Evolutionary conservation across 1,140 invertebrate species (phyloP).

Genomic region (Pseudomyrmex cubaensis): DNA sequence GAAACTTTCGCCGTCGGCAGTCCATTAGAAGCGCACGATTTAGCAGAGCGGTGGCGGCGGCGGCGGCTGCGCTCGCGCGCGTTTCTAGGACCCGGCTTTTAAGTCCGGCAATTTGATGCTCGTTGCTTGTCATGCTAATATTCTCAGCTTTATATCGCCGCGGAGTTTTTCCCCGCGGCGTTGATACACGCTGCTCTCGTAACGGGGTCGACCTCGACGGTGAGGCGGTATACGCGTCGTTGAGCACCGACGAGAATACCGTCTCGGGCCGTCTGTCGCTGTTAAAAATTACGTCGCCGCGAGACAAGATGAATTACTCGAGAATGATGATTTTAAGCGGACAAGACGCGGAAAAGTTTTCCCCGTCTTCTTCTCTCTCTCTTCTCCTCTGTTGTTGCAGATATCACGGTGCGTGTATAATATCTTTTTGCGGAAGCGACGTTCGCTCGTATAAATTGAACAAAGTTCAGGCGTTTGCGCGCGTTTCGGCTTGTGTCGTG

Average conservation of each 20-base stretch:
- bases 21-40: constrained; percentile 84
- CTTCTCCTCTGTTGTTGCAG: neutral
- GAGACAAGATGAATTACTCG: constrained; percentile 32
- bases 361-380: too few species aligned
- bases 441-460: neutral
- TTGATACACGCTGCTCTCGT: constrained; percentile 60
- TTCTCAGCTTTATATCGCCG: constrained; percentile 77
- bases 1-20: constrained; percentile 78
- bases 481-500: too few species aligned
- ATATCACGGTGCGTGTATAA: neutral
- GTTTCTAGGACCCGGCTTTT: constrained; percentile 78
- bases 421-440: neutral
- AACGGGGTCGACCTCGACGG: constrained; percentile 4
- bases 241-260: constrained; percentile 55
- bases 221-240: constrained; percentile 57
- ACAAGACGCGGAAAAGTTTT: neutral
- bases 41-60: constrained; percentile 74
- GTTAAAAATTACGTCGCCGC: constrained; percentile 29
- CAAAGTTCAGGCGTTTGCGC: too few species aligned
- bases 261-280: constrained; percentile 8
- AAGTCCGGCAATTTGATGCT: constrained; percentile 83
- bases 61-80: constrained; percentile 49
- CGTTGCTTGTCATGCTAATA: constrained; percentile 84
- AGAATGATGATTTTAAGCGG: constrained; percentile 15
- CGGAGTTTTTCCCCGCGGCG: constrained; percentile 72